Base-by-base conservation (phyloP, 2,113 vertebrate species). In the Microcebus lehilahytsara region DNA sequence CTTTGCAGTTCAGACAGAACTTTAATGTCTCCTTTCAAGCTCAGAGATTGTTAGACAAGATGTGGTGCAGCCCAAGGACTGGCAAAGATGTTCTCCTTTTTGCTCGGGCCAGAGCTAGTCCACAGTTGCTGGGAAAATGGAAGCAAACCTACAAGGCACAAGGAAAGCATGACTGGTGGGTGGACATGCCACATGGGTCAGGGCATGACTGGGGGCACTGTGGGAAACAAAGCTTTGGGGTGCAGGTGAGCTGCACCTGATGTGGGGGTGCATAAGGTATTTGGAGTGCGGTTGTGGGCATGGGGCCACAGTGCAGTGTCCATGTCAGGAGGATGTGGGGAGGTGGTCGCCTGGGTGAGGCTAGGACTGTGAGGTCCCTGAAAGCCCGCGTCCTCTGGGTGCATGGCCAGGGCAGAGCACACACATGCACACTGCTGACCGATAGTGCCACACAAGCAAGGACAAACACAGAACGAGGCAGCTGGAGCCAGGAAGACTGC, bases 391-490 rank as follows among this genome's bases (percentile, higher is more conserved):
- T 32, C 32, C 30, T 64, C n/a, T 46, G 42, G 6, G 9, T 77
- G 34, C 19, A 22, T 0, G 25, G 71, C 30, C 34, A 49, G 12
- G 19, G 6, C 10, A 14, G 56, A 58, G 37, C 46, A 19, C 30
- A 51, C 46, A 51, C 46, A 34, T 23, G 3, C 49, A 6, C 1
- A 9, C 20, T 19, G 49, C 95, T 25, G 30, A 32, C 9, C 34
- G 66, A 34, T 20, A 1, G 60, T 4, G 49, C 49, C 49, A 16
- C 37, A 42, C 9, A 20, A 69, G 42, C 25, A 53, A 96, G 71
- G 10, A 40, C 66, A 27, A 17, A 42, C 56, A 56, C 4, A 13
- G 25, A 60, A 51, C 0, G 1, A 34, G 3, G 17, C 11, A 0
- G 20, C 49, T 9, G n/a, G 30, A 72, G 30, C 25, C 19, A 20